Evolutionary conservation across 23 tunicate genomes (phyloP).

Genomic region (Styela plicata): DNA sequence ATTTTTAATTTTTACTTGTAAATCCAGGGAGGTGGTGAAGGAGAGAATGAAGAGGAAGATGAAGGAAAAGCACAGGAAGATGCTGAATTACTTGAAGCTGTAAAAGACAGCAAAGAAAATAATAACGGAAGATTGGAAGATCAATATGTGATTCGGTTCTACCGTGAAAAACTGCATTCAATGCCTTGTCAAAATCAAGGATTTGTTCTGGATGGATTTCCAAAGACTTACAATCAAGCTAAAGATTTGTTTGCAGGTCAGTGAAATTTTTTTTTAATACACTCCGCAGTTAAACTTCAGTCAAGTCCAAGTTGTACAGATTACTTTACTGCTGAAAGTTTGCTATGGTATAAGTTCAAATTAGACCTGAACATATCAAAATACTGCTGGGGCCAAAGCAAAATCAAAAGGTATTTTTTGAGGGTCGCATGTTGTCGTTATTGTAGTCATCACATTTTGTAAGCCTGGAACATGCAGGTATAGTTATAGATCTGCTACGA

Average conservation of each 20-base stretch:
- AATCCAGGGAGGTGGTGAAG: conserved; percentile 22
- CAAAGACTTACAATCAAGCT: conserved; percentile 96
- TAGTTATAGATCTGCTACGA: too few species aligned
- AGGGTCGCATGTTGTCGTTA: too few species aligned
- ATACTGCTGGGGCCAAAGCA: too few species aligned
- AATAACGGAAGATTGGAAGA: conserved; percentile 93
- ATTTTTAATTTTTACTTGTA: neutral
- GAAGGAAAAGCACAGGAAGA: conserved; percentile 93
- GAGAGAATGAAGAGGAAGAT: conserved; percentile 94
- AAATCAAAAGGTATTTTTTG: too few species aligned
- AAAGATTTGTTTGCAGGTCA: conserved; percentile 85
- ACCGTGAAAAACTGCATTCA: conserved; percentile 78
- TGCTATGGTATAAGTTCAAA: too few species aligned
- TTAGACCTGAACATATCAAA: too few species aligned
- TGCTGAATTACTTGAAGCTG: conserved; percentile 65
- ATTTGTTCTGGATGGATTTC: conserved; percentile 93
- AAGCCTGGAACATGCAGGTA: too few species aligned
- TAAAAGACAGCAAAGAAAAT: conserved; percentile 73
- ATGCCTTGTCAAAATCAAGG: conserved; percentile 98
- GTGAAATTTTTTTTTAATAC: neutral
- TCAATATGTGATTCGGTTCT: conserved; percentile 57
- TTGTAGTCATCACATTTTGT: too few species aligned
- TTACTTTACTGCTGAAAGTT: too few species aligned
- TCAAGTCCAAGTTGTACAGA: too few species aligned
- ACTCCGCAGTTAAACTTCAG: too few species aligned